phyloP scores from a whole-genome alignment of 2,888 invertebrate species.

The Tenthredo notha region DNA sequence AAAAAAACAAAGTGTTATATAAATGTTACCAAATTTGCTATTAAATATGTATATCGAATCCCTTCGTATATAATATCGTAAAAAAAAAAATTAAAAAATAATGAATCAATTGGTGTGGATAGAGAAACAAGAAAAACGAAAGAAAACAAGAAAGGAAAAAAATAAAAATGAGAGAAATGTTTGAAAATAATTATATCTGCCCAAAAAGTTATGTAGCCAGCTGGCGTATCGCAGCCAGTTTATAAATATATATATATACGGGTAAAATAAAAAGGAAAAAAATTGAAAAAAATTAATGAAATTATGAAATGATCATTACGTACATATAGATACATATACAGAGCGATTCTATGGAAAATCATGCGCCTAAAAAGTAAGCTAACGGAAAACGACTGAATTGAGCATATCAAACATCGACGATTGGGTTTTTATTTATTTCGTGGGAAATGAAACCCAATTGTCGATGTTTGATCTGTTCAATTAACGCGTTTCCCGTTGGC shows the following conservation, averaged over 20 bases:
- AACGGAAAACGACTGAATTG: too few species aligned
- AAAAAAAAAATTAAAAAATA: background rate
- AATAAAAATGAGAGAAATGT: background rate
- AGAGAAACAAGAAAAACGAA: background rate
- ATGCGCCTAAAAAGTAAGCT: too few species aligned
- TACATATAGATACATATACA: conserved; percentile 19
- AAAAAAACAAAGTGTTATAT: conserved; percentile 7
- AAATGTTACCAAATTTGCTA: conserved; percentile 42
- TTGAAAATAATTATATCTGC: conserved; percentile 13
- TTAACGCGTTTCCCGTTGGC: too few species aligned
- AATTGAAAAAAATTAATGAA: background rate
- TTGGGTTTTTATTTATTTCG: too few species aligned
- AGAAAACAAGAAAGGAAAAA: background rate
- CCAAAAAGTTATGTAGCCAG: conserved; percentile 3
- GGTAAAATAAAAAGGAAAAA: background rate
- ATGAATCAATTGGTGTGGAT: background rate
- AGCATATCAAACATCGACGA: too few species aligned
- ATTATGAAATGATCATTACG: conserved; percentile 41
- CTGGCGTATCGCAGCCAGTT: conserved; percentile 1
- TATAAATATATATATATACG: conserved; percentile 46
- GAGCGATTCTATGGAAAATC: too few species aligned
- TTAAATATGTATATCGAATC: conserved; percentile 47
- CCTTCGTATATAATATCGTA: conserved; percentile 21
- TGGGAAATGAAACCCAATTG: too few species aligned
- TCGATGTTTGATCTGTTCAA: too few species aligned